Conservation (phyloP, 2,888 invertebrate genomes). For the Trissolcus brochymenae region DNA sequence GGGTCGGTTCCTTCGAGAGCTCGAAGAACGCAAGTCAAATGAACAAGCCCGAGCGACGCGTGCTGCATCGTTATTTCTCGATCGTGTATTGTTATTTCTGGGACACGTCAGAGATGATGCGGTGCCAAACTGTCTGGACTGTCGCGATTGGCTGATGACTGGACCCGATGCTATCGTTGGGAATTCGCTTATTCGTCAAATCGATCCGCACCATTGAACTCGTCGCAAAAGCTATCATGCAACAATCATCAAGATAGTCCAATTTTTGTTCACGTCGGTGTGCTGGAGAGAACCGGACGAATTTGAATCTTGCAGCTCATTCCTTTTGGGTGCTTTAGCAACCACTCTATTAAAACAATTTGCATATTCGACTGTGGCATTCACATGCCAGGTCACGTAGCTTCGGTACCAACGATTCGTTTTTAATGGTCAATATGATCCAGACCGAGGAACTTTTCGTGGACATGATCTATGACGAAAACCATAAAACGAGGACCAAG, state of each 20-base stretch:
- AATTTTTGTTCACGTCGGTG: background rate
- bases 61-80: conserved; percentile 36
- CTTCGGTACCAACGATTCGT: conserved; percentile 15
- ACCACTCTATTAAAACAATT: conserved; percentile 14
- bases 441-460: background rate
- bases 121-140: conserved; percentile 69
- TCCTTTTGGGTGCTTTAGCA: background rate
- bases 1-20: conserved; percentile 24
- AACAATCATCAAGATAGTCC: background rate
- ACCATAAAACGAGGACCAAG: conserved; percentile 1
- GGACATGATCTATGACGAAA: too few species aligned
- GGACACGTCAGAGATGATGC: conserved; percentile 52
- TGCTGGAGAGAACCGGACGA: background rate
- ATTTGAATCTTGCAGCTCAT: too few species aligned
- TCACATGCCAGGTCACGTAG: conserved; percentile 38
- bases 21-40: too few species aligned
- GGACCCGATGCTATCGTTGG: conserved; percentile 26
- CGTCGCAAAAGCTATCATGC: background rate
- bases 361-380: conserved; percentile 23
- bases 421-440: conserved; percentile 32
- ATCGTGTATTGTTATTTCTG: conserved; percentile 39
- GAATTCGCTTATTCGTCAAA: conserved; percentile 23
- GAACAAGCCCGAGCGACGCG: too few species aligned
- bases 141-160: conserved; percentile 64
- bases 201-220: conserved; percentile 3